Conservation (phyloP, 2,888 invertebrate species). For the Rhaphigaster nebulosa region DNA sequence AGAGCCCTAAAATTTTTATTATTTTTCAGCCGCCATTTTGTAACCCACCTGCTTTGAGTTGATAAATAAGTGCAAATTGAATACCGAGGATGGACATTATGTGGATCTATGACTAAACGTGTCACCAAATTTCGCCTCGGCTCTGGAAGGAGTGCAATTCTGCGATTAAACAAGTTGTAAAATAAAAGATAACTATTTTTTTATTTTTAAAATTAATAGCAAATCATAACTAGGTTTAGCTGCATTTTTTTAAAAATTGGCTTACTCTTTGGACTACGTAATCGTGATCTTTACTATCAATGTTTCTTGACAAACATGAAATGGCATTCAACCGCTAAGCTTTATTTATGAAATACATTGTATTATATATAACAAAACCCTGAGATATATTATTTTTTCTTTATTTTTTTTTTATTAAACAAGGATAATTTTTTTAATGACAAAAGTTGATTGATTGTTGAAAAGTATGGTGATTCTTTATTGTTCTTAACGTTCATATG, state of each 20-base stretch:
- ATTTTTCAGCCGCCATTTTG: too few relatives aligned
- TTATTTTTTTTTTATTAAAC: background rate
- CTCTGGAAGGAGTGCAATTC: too few relatives aligned
- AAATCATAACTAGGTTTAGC: background rate
- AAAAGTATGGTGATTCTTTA: background rate
- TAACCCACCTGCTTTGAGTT: too few relatives aligned
- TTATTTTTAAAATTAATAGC: too few relatives aligned
- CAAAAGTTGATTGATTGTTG: background rate
- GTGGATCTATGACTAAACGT: too few relatives aligned
- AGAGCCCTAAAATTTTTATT: too few relatives aligned
- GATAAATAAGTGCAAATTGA: too few relatives aligned
- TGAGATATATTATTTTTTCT: background rate
- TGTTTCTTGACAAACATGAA: background rate
- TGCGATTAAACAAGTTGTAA: too few relatives aligned
- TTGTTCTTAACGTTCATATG: background rate
- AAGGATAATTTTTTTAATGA: background rate
- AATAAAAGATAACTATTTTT: too few relatives aligned
- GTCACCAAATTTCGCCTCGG: too few relatives aligned
- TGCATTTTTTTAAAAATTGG: background rate
- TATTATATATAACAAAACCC: background rate
- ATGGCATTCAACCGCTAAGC: background rate
- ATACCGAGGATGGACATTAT: too few relatives aligned
- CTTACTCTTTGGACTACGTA: background rate
- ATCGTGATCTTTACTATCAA: background rate
- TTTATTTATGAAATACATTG: background rate